Base-by-base conservation (phyloP, 2,113 vertebrate genomes). In the Ceyx margarethae region DNA sequence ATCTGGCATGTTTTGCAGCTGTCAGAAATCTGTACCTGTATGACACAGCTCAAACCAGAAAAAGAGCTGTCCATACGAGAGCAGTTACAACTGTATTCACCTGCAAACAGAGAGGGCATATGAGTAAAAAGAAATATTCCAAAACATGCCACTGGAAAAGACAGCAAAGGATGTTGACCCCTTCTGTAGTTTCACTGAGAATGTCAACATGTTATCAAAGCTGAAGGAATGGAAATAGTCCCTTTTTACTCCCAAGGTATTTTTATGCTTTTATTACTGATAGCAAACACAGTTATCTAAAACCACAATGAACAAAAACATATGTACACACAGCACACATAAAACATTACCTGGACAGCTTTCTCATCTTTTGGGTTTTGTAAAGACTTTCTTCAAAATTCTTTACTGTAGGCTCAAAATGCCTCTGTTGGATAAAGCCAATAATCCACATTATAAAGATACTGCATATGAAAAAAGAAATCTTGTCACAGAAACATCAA, bases 141-240 rank as follows among this genome's bases (percentile, higher is more conserved):
- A 91, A 85, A 92, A 76, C 58, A 21, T 69, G 46, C 64, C 89
- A 85, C 61, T 53, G 62, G 13, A 85, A 89, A 90, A 90, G 87
- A 90, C 58, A 85, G 61, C 57, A 93, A 91, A 96, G n/a, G 65
- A 60, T 76, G 67, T 28, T 67, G 90, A 92, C 82, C 75, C 85
- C 53, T 83, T 82, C 51, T 89, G 91, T 82, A 31, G 22, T 85
- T 91, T 92, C 68, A 81, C 71, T 81, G 73, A 74, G 81, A 46
- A 78, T 90, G 71, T 89, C 91, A 92, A 35, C 25, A 21, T 4
- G 10, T 75, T 89, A 91, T 78, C 57, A 89, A 96, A 91, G 71
- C 69, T 53, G 61, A 69, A 85, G 85, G 68, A 95, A 82, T 48
- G 88, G 60, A 92, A 93, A 90, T 5, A 58, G 37, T 79, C 64